Conservation (phyloP, 2,797 vertebrate species). For the Lutra lutra region DNA sequence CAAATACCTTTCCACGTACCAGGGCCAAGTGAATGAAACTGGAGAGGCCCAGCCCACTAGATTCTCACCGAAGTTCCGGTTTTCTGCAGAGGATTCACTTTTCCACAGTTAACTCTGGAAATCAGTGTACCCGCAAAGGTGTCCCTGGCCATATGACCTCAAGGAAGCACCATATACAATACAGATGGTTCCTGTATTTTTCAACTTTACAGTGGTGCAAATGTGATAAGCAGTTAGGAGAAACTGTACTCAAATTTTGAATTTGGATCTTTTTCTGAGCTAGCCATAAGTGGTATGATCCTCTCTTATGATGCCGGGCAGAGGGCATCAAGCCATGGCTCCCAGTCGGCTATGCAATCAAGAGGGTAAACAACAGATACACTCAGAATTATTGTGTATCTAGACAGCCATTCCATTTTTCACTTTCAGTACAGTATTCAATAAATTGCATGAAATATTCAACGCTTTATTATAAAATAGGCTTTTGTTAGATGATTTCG, state of each 20-base stretch:
- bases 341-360: neutral
- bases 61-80: neutral
- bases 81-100: neutral
- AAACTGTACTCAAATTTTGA: neutral
- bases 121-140: neutral
- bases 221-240: neutral
- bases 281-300: neutral
- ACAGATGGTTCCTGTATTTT: neutral
- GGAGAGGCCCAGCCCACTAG: neutral
- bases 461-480: neutral
- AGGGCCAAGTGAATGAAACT: neutral
- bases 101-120: neutral
- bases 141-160: neutral
- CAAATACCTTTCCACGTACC: neutral
- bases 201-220: neutral
- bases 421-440: neutral
- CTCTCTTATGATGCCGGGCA: neutral
- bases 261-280: neutral
- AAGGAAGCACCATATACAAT: neutral
- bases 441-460: neutral
- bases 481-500: neutral
- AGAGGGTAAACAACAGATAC: neutral
- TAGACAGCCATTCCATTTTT: neutral
- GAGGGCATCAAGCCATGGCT: neutral
- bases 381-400: neutral